Conservation (phyloP, 2,888 invertebrate species). For the Thera britannica region DNA sequence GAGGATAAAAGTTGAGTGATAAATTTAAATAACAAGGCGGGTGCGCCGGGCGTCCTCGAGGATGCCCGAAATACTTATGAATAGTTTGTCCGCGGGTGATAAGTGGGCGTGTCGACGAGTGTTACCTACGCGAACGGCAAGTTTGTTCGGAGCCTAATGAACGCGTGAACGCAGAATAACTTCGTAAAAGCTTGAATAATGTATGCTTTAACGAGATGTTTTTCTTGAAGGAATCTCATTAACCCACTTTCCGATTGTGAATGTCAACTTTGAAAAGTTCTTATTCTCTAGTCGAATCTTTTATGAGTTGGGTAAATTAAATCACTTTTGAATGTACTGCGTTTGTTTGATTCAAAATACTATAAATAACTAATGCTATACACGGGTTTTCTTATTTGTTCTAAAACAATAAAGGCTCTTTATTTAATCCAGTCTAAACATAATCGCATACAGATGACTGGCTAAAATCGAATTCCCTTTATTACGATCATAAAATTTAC, state of each 20-base stretch:
- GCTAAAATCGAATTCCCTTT: conserved; percentile 82
- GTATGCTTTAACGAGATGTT: conserved; percentile 85
- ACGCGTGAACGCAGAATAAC: conserved; percentile 83
- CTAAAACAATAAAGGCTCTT: conserved; percentile 49
- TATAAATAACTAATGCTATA: conserved; percentile 41
- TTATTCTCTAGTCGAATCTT: conserved; percentile 74
- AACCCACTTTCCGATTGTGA: conserved; percentile 83
- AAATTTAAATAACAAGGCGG: conserved; percentile 82
- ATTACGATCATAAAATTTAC: conserved; percentile 81
- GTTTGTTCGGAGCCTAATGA: conserved; percentile 79
- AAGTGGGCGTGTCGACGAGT: conserved; percentile 71
- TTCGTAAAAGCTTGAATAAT: conserved; percentile 82
- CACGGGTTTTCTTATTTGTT: conserved; percentile 42
- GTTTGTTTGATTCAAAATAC: conserved; percentile 11
- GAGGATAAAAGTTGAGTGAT: conserved; percentile 84
- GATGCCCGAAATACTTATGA: conserved; percentile 77
- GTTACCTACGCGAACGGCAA: conserved; percentile 67
- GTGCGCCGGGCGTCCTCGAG: conserved; percentile 51
- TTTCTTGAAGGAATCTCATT: conserved; percentile 84
- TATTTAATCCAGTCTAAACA: conserved; percentile 61
- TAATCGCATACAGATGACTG: conserved; percentile 78
- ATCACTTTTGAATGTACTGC: conserved; percentile 60
- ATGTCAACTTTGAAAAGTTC: conserved; percentile 80
- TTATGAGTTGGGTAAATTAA: conserved; percentile 72
- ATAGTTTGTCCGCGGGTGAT: conserved; percentile 77